Evolutionary conservation across 2,797 vertebrate species (phyloP).

Genomic region (Sardinella longiceps): DNA sequence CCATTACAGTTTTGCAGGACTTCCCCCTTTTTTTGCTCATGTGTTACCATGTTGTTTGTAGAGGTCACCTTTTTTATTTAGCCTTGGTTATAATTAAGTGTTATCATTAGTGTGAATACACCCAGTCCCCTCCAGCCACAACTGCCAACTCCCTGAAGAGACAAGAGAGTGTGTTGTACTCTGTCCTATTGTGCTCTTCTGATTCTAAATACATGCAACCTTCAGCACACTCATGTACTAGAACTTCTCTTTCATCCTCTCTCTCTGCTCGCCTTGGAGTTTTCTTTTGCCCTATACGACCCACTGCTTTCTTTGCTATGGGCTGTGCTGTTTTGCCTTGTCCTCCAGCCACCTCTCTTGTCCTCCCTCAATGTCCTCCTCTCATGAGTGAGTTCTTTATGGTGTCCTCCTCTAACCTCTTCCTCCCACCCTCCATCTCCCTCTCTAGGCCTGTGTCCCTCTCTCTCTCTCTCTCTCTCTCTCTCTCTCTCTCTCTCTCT

Average conservation of each 20-base stretch:
- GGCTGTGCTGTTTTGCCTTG: background rate
- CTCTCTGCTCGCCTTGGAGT: background rate
- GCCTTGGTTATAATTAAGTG: conserved; percentile 16
- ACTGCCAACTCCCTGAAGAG: background rate
- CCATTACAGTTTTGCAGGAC: background rate
- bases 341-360: background rate
- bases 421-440: background rate
- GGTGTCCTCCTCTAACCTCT: background rate
- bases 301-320: background rate
- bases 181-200: background rate
- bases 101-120: conserved; percentile 15
- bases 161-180: background rate
- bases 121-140: background rate
- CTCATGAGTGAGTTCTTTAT: background rate
- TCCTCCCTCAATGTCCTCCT: background rate
- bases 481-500: too few relatives aligned
- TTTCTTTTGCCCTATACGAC: background rate
- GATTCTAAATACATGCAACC: background rate
- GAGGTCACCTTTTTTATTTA: conserved; percentile 25
- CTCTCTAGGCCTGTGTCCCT: background rate
- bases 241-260: background rate
- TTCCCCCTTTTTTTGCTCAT: background rate
- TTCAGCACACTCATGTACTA: background rate
- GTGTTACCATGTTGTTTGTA: conserved; percentile 12
- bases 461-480: background rate